phyloP scores from a whole-genome alignment of 2,797 vertebrate species.

The Falco columbarius region DNA sequence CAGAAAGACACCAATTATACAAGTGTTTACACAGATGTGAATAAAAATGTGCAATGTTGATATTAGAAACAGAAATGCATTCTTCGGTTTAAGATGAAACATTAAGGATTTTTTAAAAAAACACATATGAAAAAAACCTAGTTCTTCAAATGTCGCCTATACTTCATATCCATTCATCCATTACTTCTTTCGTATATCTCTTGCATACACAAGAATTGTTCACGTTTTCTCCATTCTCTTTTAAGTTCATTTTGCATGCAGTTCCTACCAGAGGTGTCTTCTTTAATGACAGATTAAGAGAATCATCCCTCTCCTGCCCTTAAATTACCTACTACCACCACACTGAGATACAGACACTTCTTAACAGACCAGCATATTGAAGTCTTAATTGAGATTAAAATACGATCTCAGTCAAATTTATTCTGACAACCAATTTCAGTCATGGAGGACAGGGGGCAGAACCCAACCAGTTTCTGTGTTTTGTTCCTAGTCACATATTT shows the following conservation, averaged over 20 bases:
- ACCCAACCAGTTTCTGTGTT: neutral
- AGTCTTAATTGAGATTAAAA: neutral
- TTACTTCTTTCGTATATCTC: neutral
- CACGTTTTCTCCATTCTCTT: neutral
- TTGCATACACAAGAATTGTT: neutral
- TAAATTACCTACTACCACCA: neutral
- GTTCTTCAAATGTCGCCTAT: neutral
- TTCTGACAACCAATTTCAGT: neutral
- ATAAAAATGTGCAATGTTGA: neutral
- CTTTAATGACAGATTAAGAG: neutral
- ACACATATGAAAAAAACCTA: neutral
- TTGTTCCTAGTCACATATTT: neutral
- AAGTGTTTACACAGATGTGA: constrained; percentile 53
- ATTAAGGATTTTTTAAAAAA: neutral
- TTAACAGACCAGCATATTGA: neutral
- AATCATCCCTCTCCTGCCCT: neutral
- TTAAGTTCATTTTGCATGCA: neutral
- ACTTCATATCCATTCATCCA: neutral
- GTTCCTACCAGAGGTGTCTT: neutral
- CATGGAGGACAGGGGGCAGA: neutral
- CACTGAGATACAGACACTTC: neutral
- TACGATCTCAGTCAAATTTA: neutral
- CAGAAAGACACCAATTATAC: neutral
- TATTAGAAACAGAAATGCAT: constrained; percentile 7
- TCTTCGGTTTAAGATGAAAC: neutral